Conservation (phyloP, 2,113 vertebrate species). For the Calidris pugnax region DNA sequence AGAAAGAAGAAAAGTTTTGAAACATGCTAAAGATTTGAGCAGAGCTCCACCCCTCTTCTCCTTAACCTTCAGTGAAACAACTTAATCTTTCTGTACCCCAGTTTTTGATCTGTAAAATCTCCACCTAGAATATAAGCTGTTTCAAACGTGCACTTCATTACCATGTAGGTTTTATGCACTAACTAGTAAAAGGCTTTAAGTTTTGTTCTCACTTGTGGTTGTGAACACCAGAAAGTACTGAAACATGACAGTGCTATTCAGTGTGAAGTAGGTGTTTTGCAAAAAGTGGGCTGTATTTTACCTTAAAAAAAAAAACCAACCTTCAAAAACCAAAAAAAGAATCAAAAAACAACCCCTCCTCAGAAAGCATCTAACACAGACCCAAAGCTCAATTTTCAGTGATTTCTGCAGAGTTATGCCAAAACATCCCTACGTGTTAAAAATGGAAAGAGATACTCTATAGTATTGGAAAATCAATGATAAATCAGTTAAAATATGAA, state of each 20-base stretch:
- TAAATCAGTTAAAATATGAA: background rate
- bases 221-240: background rate
- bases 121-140: background rate
- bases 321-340: background rate
- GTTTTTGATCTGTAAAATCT: background rate
- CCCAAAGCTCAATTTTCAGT: background rate
- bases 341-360: background rate
- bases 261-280: background rate
- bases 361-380: background rate
- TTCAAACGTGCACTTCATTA: background rate
- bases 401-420: background rate
- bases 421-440: background rate
- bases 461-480: background rate
- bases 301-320: background rate
- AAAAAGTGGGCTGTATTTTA: background rate
- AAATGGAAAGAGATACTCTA: background rate
- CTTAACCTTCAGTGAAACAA: background rate
- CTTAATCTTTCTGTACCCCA: background rate
- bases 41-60: background rate
- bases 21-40: rapidly evolving
- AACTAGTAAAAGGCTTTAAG: background rate
- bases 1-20: background rate
- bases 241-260: background rate
- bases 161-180: background rate
- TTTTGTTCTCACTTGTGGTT: background rate